A percentile compares a stretch with the other conserved stretches of the same genome.
phyloP scores from a whole-genome alignment of 2,113 vertebrate genomes.

The Triplophysa siluroides region DNA sequence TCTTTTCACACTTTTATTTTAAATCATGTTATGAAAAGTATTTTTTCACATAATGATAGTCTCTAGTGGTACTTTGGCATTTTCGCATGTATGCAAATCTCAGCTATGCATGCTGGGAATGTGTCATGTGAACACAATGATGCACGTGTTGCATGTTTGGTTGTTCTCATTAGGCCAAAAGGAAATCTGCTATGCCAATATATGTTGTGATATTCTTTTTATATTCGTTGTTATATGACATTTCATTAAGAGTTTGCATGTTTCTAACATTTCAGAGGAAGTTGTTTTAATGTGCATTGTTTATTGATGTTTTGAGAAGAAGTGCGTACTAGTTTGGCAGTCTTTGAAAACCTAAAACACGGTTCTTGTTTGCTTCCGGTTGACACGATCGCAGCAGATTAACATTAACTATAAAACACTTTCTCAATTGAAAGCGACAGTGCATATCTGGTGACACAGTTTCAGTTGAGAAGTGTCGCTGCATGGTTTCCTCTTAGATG shows the following conservation, averaged over 20 bases:
- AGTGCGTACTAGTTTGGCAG: not conserved
- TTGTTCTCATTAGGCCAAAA: constrained; percentile 40
- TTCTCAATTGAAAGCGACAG: not conserved
- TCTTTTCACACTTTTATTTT: too few species aligned
- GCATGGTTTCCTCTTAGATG: constrained; percentile 45
- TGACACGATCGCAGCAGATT: not conserved
- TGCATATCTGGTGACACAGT: constrained; percentile 18
- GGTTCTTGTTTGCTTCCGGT: constrained; percentile 23
- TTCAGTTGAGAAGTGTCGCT: constrained; percentile 37
- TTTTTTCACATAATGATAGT: too few species aligned
- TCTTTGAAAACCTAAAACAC: not conserved
- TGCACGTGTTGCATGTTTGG: constrained; percentile 36
- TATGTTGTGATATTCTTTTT: not conserved
- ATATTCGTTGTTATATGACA: not conserved
- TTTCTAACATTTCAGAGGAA: not conserved
- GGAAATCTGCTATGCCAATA: not conserved
- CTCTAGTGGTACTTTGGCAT: not conserved
- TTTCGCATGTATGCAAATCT: constrained; percentile 4
- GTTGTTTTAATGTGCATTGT: not conserved
- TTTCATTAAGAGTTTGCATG: not conserved
- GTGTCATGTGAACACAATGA: not conserved
- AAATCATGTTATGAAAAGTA: too few species aligned
- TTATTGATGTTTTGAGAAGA: not conserved
- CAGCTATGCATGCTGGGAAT: constrained; percentile 5
- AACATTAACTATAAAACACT: not conserved